phyloP scores from a whole-genome alignment of 2,113 vertebrate genomes.

The Cygnus buccinator region DNA sequence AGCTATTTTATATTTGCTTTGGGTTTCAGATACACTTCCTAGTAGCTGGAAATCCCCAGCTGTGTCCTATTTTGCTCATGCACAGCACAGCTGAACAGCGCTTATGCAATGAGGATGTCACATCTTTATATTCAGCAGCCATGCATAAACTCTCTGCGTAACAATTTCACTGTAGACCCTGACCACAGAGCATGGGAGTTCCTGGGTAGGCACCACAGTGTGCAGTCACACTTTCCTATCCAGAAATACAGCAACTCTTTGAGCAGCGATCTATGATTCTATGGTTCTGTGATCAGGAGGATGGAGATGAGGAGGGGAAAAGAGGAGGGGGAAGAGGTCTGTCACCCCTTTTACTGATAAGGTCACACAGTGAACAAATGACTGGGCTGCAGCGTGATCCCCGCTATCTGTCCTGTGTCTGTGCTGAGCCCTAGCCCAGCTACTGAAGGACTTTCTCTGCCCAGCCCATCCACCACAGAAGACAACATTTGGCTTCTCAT shows the following conservation, averaged over 20 bases:
- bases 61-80: accelerated
- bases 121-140: background rate
- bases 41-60: background rate
- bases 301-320: background rate
- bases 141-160: accelerated
- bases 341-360: background rate
- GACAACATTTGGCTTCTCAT: background rate
- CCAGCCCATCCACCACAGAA: background rate
- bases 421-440: background rate
- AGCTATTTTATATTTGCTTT: background rate
- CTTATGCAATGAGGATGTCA: background rate
- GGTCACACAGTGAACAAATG: background rate
- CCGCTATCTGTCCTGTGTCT: background rate
- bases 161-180: background rate
- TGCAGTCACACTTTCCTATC: background rate
- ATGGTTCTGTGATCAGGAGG: background rate
- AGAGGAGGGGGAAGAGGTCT: background rate
- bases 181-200: background rate
- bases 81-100: background rate
- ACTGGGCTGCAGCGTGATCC: background rate
- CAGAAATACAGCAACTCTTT: background rate
- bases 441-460: background rate
- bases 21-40: background rate
- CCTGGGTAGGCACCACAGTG: background rate
- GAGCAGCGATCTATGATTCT: background rate